Percentiles rank a stretch among this genome's conserved stretches.
Conservation (phyloP, 2,113 vertebrate genomes). For the Oophaga pumilio region DNA sequence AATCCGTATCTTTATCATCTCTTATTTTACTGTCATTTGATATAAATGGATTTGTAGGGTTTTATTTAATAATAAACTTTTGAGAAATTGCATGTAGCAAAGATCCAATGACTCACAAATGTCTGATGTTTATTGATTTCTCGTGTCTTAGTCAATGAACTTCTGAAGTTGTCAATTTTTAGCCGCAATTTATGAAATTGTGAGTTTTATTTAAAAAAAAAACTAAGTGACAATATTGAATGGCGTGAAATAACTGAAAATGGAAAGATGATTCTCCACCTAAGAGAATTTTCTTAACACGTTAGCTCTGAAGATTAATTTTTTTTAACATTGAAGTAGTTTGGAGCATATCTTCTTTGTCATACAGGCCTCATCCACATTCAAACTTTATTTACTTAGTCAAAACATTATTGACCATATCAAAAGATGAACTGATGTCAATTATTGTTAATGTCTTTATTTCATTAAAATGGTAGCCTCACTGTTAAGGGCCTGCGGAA, state of each 20-base stretch:
- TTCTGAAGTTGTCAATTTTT: neutral
- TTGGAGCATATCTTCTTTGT: no score
- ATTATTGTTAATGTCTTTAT: no score
- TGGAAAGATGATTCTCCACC: neutral
- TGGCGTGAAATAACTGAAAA: neutral
- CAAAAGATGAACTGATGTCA: neutral
- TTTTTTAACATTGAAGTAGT: no score
- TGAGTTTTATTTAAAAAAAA: neutral
- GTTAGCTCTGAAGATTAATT: neutral
- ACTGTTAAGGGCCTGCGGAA: no score
- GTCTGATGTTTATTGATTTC: neutral
- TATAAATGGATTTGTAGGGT: neutral
- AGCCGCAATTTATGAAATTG: neutral
- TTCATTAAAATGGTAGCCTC: no score
- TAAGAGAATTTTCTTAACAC: neutral
- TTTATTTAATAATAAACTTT: slow-evolving; percentile 26
- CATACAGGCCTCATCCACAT: no score
- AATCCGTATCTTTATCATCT: neutral
- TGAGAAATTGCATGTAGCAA: neutral
- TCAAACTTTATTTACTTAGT: no score
- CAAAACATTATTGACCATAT: neutral
- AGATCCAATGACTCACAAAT: neutral
- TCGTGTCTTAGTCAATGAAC: slow-evolving; percentile 4
- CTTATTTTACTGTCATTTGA: neutral
- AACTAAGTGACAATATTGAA: neutral